Conservation (phyloP, 1,140 invertebrate genomes). For the Drosophila lini region DNA sequence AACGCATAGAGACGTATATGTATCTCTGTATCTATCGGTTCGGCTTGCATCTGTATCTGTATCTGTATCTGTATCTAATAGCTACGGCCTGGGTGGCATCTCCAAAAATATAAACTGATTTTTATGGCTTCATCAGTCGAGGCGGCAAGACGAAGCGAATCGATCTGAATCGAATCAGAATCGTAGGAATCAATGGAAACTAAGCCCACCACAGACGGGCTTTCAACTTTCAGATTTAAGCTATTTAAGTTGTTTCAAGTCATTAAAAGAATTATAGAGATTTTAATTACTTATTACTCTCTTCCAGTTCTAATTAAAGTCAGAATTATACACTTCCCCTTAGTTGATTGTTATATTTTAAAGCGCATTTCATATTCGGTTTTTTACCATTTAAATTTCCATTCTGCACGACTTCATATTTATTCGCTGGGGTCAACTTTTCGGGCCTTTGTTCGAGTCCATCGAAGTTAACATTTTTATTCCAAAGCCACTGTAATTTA, state of each 20-base stretch:
- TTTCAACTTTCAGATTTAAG: background rate
- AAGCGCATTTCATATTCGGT: conserved; percentile 9
- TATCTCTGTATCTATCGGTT: conserved; percentile 3
- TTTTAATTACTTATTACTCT: background rate
- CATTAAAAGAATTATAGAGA: background rate
- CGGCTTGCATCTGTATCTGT: conserved; percentile 15
- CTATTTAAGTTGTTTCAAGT: background rate
- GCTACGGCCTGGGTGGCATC: conserved; percentile 60
- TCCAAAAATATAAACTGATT: conserved; percentile 36
- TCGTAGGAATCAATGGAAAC: conserved; percentile 1
- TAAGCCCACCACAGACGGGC: background rate
- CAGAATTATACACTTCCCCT: background rate
- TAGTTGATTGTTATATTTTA: background rate
- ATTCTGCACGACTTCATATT: conserved; percentile 22
- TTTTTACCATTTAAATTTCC: background rate
- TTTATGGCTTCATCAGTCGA: conserved; percentile 37
- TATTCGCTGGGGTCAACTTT: conserved; percentile 51
- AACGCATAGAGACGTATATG: conserved; percentile 53
- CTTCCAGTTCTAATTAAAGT: background rate
- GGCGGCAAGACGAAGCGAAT: conserved; percentile 26
- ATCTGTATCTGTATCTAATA: conserved; percentile 26
- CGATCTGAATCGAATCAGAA: conserved; percentile 18
- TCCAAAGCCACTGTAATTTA: conserved; percentile 64
- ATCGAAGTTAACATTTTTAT: conserved; percentile 47
- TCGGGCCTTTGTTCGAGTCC: conserved; percentile 60